Conservation (phyloP, 2,113 vertebrate species). For the Lycocorax pyrrhopterus region DNA sequence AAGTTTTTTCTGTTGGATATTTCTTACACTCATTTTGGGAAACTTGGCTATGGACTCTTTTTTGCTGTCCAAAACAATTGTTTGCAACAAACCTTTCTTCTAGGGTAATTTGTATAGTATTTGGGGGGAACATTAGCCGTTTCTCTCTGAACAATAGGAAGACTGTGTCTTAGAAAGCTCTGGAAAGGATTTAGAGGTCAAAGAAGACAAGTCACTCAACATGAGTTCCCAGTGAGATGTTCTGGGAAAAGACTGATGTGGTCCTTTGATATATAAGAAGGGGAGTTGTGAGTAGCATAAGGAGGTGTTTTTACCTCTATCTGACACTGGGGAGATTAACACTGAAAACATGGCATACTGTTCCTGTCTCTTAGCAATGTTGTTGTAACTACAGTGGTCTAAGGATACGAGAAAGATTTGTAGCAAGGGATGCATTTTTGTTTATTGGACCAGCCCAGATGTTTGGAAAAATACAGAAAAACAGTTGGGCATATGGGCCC, state of each 20-base stretch:
- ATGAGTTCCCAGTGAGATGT: slow-evolving; percentile 58
- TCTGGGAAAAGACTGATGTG: slow-evolving; percentile 62
- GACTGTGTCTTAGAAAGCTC: slow-evolving; percentile 56
- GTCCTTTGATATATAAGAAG: slow-evolving; percentile 68
- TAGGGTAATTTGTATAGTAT: background rate
- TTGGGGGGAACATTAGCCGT: background rate
- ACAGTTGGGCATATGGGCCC: background rate
- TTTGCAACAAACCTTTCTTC: background rate
- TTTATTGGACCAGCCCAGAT: background rate
- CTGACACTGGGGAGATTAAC: slow-evolving; percentile 50
- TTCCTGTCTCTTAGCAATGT: slow-evolving; percentile 31
- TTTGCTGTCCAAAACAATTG: background rate
- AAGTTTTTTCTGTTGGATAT: background rate
- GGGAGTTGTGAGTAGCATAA: slow-evolving; percentile 42
- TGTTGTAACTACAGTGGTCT: slow-evolving; percentile 19
- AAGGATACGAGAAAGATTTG: background rate
- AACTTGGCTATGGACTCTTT: background rate
- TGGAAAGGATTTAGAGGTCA: slow-evolving; percentile 68
- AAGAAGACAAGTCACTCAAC: slow-evolving; percentile 65
- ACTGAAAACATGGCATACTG: slow-evolving; percentile 14
- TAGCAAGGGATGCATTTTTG: background rate
- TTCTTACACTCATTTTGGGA: background rate
- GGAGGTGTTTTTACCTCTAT: slow-evolving; percentile 58
- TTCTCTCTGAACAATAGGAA: slow-evolving; percentile 43
- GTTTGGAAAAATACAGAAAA: background rate